Evolutionary conservation across 2,888 invertebrate genomes (phyloP).

Genomic region (Amblyjoppa fuscipennis): DNA sequence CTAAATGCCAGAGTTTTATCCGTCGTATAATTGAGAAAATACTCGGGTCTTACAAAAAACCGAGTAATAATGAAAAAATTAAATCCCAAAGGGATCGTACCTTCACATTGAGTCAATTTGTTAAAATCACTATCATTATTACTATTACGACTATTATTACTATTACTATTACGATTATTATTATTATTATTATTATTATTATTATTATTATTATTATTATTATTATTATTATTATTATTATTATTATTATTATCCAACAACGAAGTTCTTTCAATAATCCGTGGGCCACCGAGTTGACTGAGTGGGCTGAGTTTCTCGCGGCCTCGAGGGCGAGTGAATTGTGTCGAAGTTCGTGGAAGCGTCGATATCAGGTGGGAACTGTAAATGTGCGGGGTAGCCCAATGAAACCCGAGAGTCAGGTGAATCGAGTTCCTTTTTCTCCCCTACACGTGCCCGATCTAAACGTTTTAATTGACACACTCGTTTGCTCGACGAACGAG

Average conservation of each 20-base stretch:
- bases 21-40: background rate
- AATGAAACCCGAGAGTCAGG: conserved; percentile 14
- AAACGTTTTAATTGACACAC: conserved; percentile 64
- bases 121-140: too few species aligned
- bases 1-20: background rate
- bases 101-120: too few species aligned
- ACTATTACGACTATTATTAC: too few species aligned
- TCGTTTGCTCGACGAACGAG: conserved; percentile 51
- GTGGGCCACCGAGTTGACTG: too few species aligned
- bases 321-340: conserved; percentile 21
- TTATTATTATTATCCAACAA: too few species aligned
- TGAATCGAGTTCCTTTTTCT: conserved; percentile 44
- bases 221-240: too few species aligned
- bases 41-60: conserved; percentile 6
- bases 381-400: background rate
- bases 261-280: too few species aligned
- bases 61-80: background rate
- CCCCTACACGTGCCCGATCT: conserved; percentile 59
- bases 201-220: too few species aligned
- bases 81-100: background rate
- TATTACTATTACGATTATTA: too few species aligned
- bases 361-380: conserved; percentile 30
- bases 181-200: too few species aligned
- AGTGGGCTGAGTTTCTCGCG: too few species aligned
- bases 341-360: conserved; percentile 44